Evolutionary conservation across 1,140 invertebrate species (phyloP), one percentile per base, ranked within the genome.

Genomic region (Temnothorax curvispinosus): DNA sequence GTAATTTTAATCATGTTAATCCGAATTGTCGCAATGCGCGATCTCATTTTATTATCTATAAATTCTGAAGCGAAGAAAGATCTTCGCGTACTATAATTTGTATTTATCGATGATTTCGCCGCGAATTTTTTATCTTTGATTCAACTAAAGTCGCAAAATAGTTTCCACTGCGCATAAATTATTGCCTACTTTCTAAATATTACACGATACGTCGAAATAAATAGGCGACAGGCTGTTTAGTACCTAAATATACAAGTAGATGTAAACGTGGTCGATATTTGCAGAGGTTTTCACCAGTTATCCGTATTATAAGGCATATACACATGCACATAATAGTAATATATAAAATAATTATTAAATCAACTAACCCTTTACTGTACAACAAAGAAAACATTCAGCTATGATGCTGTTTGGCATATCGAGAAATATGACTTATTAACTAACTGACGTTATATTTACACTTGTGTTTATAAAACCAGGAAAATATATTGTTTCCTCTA

Each of bases 251-350:
- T 69, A 41, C 27, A 69, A 69, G 50, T 69, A n/a, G 27, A 74
- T 67, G 32, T 81, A 15, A 56, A 67, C 7, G 21, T 71, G 50
- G 27, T 74, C 38, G 41, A 75, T 75, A 47, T 54, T 60, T 60
- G 27, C 54, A 74, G 54, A 84, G 80, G 80, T 84, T 84, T 84
- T 84, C 80, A 84, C 80, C 80, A 60, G 41, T 78, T 78, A 35
- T 38, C 52, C 35, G 38, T 81, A 56, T 67, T 80, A 54, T 41
- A 56, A 38, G 38, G 21, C 13, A 47, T 11, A 74, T 47, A 50
- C 41, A 82, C 5, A 62, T 60, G 4, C 69, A 60, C 13, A 80
- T 60, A 84, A 74, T 8, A 81, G 38, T 65, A 52, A 72, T 72
- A 60, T 52, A 71, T 41, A 71, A 38, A 74, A 84, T 60, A 0